Evolutionary conservation across 35 echinoderm and acorn worm species (phyloP).

Genomic region (Apostichopus californicus): DNA sequence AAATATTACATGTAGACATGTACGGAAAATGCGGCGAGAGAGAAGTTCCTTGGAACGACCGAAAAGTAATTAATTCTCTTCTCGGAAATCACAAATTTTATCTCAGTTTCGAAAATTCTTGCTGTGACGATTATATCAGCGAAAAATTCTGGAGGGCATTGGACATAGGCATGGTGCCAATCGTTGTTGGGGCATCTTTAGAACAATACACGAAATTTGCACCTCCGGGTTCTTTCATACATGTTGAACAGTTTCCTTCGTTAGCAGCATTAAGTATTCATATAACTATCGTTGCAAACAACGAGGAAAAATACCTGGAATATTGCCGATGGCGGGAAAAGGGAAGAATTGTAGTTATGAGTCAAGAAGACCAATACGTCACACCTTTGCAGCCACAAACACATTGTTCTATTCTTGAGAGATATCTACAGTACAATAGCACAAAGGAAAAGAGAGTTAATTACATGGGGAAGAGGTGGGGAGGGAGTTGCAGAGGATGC

Average conservation of each 20-base stretch:
- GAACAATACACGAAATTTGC: not conserved
- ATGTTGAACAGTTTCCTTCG: not conserved
- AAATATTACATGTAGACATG: not conserved
- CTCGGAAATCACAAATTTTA: constrained; percentile 35
- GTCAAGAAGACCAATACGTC: constrained; percentile 4
- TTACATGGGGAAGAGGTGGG: constrained; percentile 6
- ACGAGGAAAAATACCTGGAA: not conserved
- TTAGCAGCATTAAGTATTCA: not conserved
- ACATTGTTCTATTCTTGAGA: constrained; percentile 18
- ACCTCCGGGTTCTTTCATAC: constrained; percentile 31
- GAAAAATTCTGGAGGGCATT: constrained; percentile 29
- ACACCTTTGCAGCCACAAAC: constrained; percentile 15
- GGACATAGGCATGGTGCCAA: constrained; percentile 1
- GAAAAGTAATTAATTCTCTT: not conserved
- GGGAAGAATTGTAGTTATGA: not conserved
- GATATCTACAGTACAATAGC: not conserved
- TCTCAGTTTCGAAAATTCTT: constrained; percentile 32
- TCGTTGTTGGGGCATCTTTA: constrained; percentile 27
- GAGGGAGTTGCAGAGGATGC: not conserved
- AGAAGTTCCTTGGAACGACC: constrained; percentile 7
- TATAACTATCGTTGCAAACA: not conserved
- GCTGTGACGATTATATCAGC: constrained; percentile 32
- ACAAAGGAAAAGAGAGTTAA: not conserved
- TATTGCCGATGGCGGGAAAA: constrained; percentile 23
- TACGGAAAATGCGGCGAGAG: constrained; percentile 32